Base-by-base conservation (phyloP, 1,140 invertebrate genomes). In the Drosophila biarmipes region DNA sequence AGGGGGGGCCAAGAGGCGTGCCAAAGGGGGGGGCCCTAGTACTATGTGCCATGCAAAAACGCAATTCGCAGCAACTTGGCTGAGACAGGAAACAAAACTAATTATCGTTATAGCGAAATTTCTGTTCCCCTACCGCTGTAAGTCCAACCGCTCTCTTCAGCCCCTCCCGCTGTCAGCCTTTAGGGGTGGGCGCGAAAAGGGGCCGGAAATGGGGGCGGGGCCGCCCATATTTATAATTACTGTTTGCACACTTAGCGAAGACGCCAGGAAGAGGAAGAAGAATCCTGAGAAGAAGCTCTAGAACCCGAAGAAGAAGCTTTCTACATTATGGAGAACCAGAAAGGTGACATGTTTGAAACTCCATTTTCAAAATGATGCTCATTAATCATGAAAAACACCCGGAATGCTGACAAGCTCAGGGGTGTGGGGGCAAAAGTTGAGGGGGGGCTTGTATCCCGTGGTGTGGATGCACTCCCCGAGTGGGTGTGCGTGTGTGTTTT, bases 231-330 rank as follows among this genome's bases (percentile, higher is more conserved):
- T 84, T 84, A 84, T 84, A 84, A 84, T 84, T 84, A 84, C 80
- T 84, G 80, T 84, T 84, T 84, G 80, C 75, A 75, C 80, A 84
- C 80, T 84, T 76, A 79, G 84, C 74, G 75, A 84, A 84, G 75
- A 75, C 71, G 53, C 71, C 59, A 59, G 35, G 42, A 46, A 24
- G 43, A 17, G 10, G 1, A 53, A 48, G 37, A 17, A 24, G 10
- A 15, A 29, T 5, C 2, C 8, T 6, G 8, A n/a, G n/a, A 8
- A 12, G n/a, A 19, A 24, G n/a, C 15, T 11, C 15, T 4, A 17
- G 17, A 45, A 37, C 15, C 17, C 15, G 21, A 14, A 24, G 11
- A 35, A 34, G n/a, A 15, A n/a, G 14, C 31, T n/a, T n/a, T 34
- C 31, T 34, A 10, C 31, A 34, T 2, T 8, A 34, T 34, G 31